Percentiles rank a stretch among this genome's conserved stretches.
Conservation (phyloP, 2,888 invertebrate species). For the Steinernema hermaphroditum region DNA sequence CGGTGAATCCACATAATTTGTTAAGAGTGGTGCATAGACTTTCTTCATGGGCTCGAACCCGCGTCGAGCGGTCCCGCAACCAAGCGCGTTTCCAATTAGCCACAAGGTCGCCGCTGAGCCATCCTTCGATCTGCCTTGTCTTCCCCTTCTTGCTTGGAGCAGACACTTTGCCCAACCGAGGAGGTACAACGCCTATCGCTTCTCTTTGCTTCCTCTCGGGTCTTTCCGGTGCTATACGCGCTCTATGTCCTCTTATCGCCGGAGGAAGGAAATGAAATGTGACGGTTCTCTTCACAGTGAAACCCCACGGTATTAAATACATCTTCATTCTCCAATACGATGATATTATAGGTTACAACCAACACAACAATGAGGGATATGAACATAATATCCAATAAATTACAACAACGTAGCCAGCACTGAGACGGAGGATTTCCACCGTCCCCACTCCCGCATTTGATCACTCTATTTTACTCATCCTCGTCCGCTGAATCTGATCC, state of each 20-base stretch:
- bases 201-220: too few species aligned
- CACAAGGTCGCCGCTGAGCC: not conserved
- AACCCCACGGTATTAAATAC: not conserved
- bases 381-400: not conserved
- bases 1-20: not conserved
- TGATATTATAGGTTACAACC: not conserved
- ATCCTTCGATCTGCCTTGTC: not conserved
- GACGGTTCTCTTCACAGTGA: not conserved
- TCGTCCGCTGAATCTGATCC: slow-evolving; percentile 44
- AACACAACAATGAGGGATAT: slow-evolving; percentile 1
- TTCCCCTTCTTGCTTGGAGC: not conserved
- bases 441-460: not conserved
- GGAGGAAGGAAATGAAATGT: too few species aligned
- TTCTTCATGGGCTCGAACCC: not conserved
- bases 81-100: not conserved
- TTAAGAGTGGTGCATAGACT: slow-evolving; percentile 1
- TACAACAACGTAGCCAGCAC: slow-evolving; percentile 7
- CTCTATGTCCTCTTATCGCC: too few species aligned
- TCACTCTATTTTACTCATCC: not conserved
- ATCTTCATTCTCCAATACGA: not conserved
- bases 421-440: not conserved
- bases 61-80: not conserved
- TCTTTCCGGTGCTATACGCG: too few species aligned
- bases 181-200: too few species aligned
- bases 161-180: not conserved